Conservation (phyloP, 2,888 invertebrate species). For the Danaus chrysippus region DNA sequence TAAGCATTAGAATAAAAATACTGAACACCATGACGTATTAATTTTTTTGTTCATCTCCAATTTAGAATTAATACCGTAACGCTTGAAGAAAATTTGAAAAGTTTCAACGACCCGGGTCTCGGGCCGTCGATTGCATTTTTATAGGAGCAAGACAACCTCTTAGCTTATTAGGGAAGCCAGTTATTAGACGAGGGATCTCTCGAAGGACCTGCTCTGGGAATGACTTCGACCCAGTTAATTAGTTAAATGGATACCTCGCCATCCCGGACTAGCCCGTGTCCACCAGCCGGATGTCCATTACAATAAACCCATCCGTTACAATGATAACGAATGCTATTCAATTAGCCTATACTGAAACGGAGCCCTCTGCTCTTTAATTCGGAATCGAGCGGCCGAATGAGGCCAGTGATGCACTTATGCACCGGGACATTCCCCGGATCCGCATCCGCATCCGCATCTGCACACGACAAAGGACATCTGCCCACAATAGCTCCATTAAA, state of each 20-base stretch:
- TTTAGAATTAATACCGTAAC: conserved; percentile 70
- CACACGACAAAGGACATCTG: conserved; percentile 74
- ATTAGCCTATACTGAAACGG: conserved; percentile 55
- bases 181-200: conserved; percentile 69
- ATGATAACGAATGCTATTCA: conserved; percentile 43
- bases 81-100: conserved; percentile 75
- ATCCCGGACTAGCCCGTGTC: conserved; percentile 45
- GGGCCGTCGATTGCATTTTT: conserved; percentile 73
- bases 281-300: conserved; percentile 41
- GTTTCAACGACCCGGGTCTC: conserved; percentile 69
- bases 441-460: conserved; percentile 59
- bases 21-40: background rate
- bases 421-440: conserved; percentile 68
- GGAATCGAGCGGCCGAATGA: conserved; percentile 56
- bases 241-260: conserved; percentile 67
- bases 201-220: conserved; percentile 49
- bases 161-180: conserved; percentile 74
- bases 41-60: conserved; percentile 41
- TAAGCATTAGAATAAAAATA: background rate
- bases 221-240: conserved; percentile 67
- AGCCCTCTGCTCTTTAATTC: conserved; percentile 57
- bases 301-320: conserved; percentile 51
- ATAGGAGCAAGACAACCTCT: conserved; percentile 72
- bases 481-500: conserved; percentile 79
- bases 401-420: conserved; percentile 71